A percentile compares a stretch with the other conserved stretches of the same genome.
Conservation (phyloP, 2,888 invertebrate species). For the Parnassius apollo region DNA sequence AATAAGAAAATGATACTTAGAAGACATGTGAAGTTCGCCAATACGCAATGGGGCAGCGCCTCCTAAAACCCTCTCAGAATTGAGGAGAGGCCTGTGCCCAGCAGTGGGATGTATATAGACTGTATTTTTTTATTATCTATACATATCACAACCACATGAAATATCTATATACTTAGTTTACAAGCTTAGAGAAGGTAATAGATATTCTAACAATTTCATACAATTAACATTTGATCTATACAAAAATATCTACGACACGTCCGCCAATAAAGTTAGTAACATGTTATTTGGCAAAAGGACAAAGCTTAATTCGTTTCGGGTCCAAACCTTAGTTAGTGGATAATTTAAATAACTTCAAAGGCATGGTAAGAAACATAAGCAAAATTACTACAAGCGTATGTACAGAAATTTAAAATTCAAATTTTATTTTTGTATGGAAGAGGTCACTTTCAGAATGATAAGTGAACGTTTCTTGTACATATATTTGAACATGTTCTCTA, state of each 20-base stretch:
- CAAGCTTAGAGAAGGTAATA: conserved; percentile 5
- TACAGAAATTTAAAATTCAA: conserved; percentile 4
- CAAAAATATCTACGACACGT: conserved; percentile 18
- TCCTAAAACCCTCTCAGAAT: too few relatives aligned
- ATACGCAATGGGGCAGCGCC: too few relatives aligned
- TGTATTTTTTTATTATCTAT: neutral
- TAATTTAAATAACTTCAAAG: conserved; percentile 10
- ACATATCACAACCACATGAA: conserved; percentile 26
- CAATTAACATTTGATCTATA: conserved; percentile 2
- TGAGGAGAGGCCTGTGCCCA: too few relatives aligned
- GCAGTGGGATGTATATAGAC: too few relatives aligned
- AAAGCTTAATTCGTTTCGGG: conserved; percentile 14
- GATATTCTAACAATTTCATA: neutral
- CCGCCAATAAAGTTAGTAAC: neutral
- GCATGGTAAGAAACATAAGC: neutral
- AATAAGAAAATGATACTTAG: too few relatives aligned
- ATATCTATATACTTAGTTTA: conserved; percentile 1
- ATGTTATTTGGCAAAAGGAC: conserved; percentile 1
- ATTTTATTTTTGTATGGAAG: too few relatives aligned
- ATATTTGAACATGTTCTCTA: too few relatives aligned
- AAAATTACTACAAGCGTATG: conserved; percentile 2
- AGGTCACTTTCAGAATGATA: too few relatives aligned
- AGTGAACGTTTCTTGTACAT: too few relatives aligned
- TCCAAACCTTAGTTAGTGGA: neutral
- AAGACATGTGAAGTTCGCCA: too few relatives aligned